These are phyloP conservation scores for Raja brachyura DNA, from an alignment of 2,113 vertebrate species.

Conservation along the genomic window DNA sequence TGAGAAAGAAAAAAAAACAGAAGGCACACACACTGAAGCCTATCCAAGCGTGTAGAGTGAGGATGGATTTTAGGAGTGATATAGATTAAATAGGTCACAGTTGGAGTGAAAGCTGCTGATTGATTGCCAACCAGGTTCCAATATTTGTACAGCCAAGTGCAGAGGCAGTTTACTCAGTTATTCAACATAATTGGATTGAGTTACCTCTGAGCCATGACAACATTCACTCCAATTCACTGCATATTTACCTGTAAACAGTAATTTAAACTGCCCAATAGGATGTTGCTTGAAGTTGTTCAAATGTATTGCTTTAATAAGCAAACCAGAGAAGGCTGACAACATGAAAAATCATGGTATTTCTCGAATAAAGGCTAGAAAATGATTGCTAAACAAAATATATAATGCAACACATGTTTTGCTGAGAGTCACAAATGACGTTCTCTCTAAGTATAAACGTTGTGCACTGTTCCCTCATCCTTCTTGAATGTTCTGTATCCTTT, in stretches of 20 bases:
- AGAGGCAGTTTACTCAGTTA: neutral
- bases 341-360: neutral
- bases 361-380: neutral
- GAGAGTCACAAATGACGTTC: neutral
- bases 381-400: neutral
- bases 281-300: neutral
- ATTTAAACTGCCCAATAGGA: neutral
- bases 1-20: neutral
- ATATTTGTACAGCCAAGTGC: neutral
- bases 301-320: neutral
- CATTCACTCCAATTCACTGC: neutral
- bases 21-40: neutral
- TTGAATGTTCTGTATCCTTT: neutral
- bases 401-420: neutral
- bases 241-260: neutral
- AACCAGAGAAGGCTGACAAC: neutral
- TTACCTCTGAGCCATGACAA: neutral
- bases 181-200: constrained; percentile 3
- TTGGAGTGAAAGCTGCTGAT: neutral
- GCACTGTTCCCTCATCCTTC: neutral
- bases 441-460: neutral
- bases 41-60: neutral
- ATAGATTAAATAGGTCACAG: neutral
- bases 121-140: neutral
- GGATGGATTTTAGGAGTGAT: neutral